A percentile compares a stretch with the other conserved stretches of the same genome.
Evolutionary conservation across 37 sponge, comb jelly and placozoan species (phyloP).

Genomic region (Corticium candelabrum): DNA sequence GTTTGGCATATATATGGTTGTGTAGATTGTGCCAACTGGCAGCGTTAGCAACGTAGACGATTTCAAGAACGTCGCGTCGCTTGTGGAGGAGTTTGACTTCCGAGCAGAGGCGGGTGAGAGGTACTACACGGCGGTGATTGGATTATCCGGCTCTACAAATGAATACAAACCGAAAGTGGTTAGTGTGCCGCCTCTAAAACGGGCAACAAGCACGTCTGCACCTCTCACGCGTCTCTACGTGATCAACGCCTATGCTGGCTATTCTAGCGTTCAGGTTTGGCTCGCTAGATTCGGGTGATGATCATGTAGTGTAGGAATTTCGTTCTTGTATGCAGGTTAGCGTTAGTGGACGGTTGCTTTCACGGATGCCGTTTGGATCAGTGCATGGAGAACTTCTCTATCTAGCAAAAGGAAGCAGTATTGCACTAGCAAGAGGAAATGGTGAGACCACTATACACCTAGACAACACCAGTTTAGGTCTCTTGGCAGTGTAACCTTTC

Average conservation of each 20-base stretch:
- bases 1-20: not conserved
- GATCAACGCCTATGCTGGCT: too few species aligned
- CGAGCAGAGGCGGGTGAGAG: not conserved
- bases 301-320: too few species aligned
- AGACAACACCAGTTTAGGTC: too few species aligned
- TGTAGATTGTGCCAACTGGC: not conserved
- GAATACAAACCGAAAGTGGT: not conserved
- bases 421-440: not conserved
- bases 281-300: too few species aligned
- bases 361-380: not conserved
- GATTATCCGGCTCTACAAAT: not conserved
- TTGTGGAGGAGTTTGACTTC: not conserved
- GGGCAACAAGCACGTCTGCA: not conserved
- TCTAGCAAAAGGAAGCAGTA: not conserved
- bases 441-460: not conserved
- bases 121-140: not conserved
- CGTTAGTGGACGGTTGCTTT: not conserved
- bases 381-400: not conserved
- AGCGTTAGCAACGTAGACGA: not conserved
- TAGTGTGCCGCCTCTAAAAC: not conserved
- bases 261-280: too few species aligned
- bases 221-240: not conserved
- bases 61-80: not conserved
- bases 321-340: not conserved
- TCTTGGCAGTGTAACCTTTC: too few species aligned